Conservation (phyloP, 2,888 invertebrate genomes). For the Stomorhina lunata region DNA sequence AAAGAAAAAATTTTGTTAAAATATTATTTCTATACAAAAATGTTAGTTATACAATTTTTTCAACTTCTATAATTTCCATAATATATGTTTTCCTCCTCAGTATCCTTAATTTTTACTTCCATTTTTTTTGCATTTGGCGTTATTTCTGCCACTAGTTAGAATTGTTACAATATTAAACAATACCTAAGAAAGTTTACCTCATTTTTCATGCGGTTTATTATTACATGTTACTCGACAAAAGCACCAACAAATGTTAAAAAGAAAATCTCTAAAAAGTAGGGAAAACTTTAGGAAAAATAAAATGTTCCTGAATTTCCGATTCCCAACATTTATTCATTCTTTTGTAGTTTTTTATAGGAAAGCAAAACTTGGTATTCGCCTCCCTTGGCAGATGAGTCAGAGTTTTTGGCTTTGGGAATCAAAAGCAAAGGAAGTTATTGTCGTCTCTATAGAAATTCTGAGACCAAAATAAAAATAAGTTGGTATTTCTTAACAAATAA, state of each 20-base stretch:
- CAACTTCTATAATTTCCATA: no score
- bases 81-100: neutral
- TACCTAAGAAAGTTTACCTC: constrained; percentile 43
- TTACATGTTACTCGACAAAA: constrained; percentile 1
- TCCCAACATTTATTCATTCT: constrained; percentile 33
- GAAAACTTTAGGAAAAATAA: neutral
- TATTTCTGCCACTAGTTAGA: constrained; percentile 27
- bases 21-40: no score
- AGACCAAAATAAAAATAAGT: constrained; percentile 19
- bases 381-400: neutral
- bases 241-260: neutral
- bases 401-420: neutral
- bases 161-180: constrained; percentile 52
- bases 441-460: constrained; percentile 45
- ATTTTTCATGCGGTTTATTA: neutral
- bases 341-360: neutral
- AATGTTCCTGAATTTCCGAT: constrained; percentile 40
- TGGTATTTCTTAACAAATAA: neutral
- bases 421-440: neutral
- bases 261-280: neutral
- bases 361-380: constrained; percentile 40
- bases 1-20: no score
- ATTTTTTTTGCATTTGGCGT: neutral
- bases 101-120: neutral
- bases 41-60: no score